Evolutionary conservation across 1,140 invertebrate genomes (phyloP).

Genomic region (Neodiprion virginianus): DNA sequence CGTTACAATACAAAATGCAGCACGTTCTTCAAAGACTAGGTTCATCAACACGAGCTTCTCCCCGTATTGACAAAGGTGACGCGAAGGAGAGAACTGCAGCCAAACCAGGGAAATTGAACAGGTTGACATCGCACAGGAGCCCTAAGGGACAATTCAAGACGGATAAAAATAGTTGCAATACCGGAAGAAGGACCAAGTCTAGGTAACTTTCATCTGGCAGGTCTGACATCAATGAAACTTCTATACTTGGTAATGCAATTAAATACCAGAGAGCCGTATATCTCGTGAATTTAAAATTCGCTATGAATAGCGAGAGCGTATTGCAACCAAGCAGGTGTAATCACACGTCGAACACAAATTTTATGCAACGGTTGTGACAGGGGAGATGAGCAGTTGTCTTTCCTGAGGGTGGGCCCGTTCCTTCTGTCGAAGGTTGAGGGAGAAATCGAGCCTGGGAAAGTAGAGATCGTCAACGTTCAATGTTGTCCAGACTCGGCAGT

Average conservation of each 20-base stretch:
- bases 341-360: too few relatives aligned
- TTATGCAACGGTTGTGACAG: neutral
- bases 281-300: too few relatives aligned
- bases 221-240: too few relatives aligned
- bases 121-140: too few relatives aligned
- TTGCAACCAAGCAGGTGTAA: too few relatives aligned
- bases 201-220: too few relatives aligned
- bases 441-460: conserved; percentile 24
- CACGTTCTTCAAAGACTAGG: neutral
- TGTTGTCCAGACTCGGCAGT: conserved; percentile 36
- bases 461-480: conserved; percentile 30
- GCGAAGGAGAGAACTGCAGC: neutral
- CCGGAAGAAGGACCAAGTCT: too few relatives aligned
- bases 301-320: too few relatives aligned
- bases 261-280: too few relatives aligned
- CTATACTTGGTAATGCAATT: too few relatives aligned
- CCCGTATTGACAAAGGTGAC: neutral
- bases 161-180: too few relatives aligned
- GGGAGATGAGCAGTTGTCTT: neutral
- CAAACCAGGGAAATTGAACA: neutral
- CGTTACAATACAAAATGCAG: conserved; percentile 37
- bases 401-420: conserved; percentile 37
- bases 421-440: conserved; percentile 33
- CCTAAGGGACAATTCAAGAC: too few relatives aligned
- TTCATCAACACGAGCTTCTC: neutral